phyloP scores from a whole-genome alignment of 2,888 invertebrate species.

The Polyommatus icarus region DNA sequence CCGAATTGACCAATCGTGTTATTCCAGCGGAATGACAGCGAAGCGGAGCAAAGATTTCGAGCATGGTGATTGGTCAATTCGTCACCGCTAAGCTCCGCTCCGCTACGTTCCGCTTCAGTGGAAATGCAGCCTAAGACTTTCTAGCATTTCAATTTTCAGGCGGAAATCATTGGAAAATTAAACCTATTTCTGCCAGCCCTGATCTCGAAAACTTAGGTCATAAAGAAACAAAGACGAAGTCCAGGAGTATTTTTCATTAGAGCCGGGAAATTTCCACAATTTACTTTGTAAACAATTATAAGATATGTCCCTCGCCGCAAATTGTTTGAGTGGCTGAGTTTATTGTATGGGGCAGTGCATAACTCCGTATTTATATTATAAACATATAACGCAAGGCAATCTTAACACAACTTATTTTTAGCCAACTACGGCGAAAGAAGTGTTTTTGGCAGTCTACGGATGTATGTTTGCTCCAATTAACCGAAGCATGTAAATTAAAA shows the following conservation, averaged over 20 bases:
- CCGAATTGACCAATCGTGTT: too few species aligned
- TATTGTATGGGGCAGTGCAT: neutral
- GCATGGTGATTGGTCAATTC: too few species aligned
- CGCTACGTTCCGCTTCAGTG: too few species aligned
- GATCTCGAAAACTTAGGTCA: slow-evolving; percentile 62
- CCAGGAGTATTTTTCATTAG: slow-evolving; percentile 73
- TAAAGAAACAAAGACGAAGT: slow-evolving; percentile 71
- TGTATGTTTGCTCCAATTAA: too few species aligned
- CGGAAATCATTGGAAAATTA: neutral
- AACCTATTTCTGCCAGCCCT: neutral
- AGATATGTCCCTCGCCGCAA: slow-evolving; percentile 59
- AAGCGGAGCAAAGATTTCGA: too few species aligned
- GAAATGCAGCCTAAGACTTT: too few species aligned
- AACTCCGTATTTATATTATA: too few species aligned
- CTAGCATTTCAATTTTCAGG: neutral
- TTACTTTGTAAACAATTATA: slow-evolving; percentile 70
- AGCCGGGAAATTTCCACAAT: slow-evolving; percentile 53
- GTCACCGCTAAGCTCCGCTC: too few species aligned
- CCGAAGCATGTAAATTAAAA: too few species aligned
- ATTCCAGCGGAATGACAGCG: too few species aligned
- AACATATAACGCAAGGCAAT: neutral
- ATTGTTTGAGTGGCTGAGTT: slow-evolving; percentile 45
- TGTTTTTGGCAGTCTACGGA: neutral
- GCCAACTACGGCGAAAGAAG: neutral
- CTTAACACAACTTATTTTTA: neutral